These are phyloP conservation scores for Takifugu ocellatus DNA, from an alignment of 2,797 vertebrate genomes.

Conservation along the genomic window DNA sequence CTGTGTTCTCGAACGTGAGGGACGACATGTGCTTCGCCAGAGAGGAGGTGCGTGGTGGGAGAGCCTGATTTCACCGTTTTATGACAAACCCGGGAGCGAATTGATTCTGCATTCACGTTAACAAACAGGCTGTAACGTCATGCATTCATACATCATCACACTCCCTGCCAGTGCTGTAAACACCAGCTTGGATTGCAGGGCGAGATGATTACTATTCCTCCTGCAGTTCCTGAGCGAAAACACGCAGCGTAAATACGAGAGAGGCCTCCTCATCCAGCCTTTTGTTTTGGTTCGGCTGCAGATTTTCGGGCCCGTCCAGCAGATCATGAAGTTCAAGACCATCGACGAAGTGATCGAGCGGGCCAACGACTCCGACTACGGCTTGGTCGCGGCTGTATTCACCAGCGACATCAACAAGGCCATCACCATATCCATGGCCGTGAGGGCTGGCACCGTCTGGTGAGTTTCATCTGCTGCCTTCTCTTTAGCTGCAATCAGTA, in stretches of 20 bases:
- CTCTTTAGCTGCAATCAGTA: slow-evolving; percentile 45
- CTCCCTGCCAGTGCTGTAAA: too few relatives aligned
- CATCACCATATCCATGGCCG: slow-evolving; percentile 89
- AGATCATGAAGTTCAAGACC: slow-evolving; percentile 96
- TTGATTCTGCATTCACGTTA: too few relatives aligned
- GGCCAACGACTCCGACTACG: slow-evolving; percentile 95
- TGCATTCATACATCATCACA: too few relatives aligned
- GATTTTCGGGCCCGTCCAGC: slow-evolving; percentile 99
- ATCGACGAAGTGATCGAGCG: slow-evolving; percentile 95
- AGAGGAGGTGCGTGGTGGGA: slow-evolving; percentile 84
- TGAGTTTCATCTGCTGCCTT: slow-evolving; percentile 65
- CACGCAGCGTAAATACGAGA: not conserved
- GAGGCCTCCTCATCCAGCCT: not conserved
- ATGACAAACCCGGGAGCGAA: too few relatives aligned
- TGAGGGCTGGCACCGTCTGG: slow-evolving; percentile 99
- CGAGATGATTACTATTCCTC: too few relatives aligned
- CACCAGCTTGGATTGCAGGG: too few relatives aligned
- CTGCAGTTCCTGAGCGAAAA: not conserved
- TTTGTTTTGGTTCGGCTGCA: slow-evolving; percentile 53
- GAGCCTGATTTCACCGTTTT: too few relatives aligned
- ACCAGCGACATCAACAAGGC: slow-evolving; percentile 97
- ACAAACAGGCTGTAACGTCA: too few relatives aligned
- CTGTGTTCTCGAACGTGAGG: slow-evolving; percentile 93
- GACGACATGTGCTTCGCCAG: slow-evolving; percentile 96
- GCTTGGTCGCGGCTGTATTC: slow-evolving; percentile 92